These are phyloP conservation scores for Oncopeltus fasciatus DNA, from an alignment of 1,140 invertebrate genomes.

Conservation along the genomic window DNA sequence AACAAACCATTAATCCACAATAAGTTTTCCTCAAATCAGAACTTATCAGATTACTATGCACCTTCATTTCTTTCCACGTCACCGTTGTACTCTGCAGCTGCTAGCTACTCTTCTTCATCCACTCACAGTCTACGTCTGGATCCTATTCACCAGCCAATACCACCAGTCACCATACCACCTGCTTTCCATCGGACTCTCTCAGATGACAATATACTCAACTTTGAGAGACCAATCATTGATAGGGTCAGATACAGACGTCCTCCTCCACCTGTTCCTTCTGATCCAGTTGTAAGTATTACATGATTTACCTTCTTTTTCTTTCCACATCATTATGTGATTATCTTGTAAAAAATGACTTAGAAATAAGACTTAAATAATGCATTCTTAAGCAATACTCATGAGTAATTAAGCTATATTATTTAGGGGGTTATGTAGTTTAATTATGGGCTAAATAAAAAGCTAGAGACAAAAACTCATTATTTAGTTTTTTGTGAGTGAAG, in stretches of 20 bases:
- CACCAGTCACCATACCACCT: conserved; percentile 13
- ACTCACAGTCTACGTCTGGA: conserved; percentile 35
- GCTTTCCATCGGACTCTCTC: conserved; percentile 41
- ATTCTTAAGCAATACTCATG: background rate
- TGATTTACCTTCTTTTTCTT: background rate
- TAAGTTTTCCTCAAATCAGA: conserved; percentile 27
- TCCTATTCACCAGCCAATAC: conserved; percentile 27
- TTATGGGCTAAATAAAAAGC: too few species aligned
- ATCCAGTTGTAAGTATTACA: conserved; percentile 7
- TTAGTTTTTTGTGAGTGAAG: too few species aligned
- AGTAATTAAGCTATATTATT: too few species aligned
- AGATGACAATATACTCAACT: conserved; percentile 62
- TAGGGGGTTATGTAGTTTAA: too few species aligned
- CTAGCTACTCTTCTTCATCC: conserved; percentile 33
- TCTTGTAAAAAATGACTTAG: too few species aligned
- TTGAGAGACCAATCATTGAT: conserved; percentile 26
- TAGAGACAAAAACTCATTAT: too few species aligned
- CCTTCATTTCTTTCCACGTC: conserved; percentile 44
- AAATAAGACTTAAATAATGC: background rate
- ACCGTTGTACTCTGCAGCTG: conserved; percentile 35
- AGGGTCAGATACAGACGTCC: conserved; percentile 29
- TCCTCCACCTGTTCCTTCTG: conserved; percentile 55
- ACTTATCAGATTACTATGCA: conserved; percentile 22
- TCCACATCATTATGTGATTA: too few species aligned
- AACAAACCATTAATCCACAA: conserved; percentile 18